Conservation (phyloP, 2,113 vertebrate genomes). For the Centropus unirufus region DNA sequence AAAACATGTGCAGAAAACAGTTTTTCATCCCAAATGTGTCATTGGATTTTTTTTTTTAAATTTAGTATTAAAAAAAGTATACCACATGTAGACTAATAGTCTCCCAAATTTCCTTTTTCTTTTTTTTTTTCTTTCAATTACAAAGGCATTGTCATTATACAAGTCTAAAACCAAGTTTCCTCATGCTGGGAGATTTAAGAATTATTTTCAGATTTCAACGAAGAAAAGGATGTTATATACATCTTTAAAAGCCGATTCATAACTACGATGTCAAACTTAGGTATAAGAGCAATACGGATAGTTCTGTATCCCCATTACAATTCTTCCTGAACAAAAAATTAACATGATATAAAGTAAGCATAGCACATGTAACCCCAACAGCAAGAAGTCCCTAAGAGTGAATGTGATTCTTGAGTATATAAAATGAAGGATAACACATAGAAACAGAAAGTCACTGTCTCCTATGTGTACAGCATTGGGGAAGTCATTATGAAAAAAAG, state of each 20-base stretch:
- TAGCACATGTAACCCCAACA: background rate
- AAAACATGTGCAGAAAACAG: constrained; percentile 55
- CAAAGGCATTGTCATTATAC: background rate
- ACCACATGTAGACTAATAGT: constrained; percentile 32
- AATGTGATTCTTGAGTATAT: background rate
- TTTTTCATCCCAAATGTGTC: constrained; percentile 39
- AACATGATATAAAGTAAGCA: background rate
- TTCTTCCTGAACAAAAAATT: background rate
- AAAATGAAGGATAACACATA: background rate
- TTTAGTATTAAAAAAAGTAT: constrained; percentile 3
- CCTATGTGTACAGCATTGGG: too few relatives aligned
- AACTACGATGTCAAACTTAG: background rate
- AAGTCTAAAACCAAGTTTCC: background rate
- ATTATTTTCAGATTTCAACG: background rate
- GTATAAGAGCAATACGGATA: background rate
- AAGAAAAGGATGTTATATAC: background rate
- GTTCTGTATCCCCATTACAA: background rate
- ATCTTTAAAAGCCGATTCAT: background rate
- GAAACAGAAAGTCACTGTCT: background rate
- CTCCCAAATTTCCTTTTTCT: constrained; percentile 42
- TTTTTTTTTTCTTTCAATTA: constrained; percentile 30
- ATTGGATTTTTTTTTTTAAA: constrained; percentile 9
- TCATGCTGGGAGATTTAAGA: background rate
- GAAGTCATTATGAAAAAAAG: background rate
- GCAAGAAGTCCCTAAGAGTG: background rate